Evolutionary conservation across 2,113 vertebrate genomes (phyloP).

Genomic region (Coregonus clupeaformis): DNA sequence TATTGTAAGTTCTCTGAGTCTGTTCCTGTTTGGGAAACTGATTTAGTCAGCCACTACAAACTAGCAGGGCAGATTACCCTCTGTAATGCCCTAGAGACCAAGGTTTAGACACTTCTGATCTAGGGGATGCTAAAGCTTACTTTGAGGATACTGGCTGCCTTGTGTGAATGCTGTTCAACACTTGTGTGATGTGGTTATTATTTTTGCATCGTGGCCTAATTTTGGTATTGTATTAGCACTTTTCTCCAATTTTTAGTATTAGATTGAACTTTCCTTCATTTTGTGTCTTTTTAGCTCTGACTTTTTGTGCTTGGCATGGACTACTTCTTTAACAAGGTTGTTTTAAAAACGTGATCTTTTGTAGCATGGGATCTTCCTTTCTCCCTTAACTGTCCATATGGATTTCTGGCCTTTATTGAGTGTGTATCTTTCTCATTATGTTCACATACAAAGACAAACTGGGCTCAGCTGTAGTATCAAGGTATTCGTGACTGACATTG

Average conservation of each 20-base stretch:
- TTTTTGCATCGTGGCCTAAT: slow-evolving; percentile 61
- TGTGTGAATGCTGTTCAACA: slow-evolving; percentile 43
- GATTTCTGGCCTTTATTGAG: neutral
- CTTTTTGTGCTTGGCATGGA: slow-evolving; percentile 57
- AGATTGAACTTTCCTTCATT: slow-evolving; percentile 56
- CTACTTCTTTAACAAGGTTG: slow-evolving; percentile 17
- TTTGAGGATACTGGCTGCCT: slow-evolving; percentile 52
- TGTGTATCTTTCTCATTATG: neutral
- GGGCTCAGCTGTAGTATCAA: neutral
- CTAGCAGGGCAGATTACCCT: neutral
- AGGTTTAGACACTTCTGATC: neutral
- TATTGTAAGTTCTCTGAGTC: slow-evolving; percentile 37
- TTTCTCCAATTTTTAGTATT: slow-evolving; percentile 28
- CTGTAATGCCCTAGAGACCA: neutral
- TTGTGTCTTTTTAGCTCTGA: slow-evolving; percentile 38
- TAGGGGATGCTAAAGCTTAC: neutral
- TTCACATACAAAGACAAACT: neutral
- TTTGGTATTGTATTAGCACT: slow-evolving; percentile 48
- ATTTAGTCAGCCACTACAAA: neutral
- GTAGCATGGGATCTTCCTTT: slow-evolving; percentile 44
- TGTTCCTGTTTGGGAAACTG: too few species aligned
- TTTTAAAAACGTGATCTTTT: slow-evolving; percentile 32
- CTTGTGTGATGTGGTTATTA: slow-evolving; percentile 3
- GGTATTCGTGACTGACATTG: neutral
- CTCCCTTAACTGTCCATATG: neutral